Conservation (phyloP, 2,113 vertebrate species). For the Melanotaenia duboulayi region DNA sequence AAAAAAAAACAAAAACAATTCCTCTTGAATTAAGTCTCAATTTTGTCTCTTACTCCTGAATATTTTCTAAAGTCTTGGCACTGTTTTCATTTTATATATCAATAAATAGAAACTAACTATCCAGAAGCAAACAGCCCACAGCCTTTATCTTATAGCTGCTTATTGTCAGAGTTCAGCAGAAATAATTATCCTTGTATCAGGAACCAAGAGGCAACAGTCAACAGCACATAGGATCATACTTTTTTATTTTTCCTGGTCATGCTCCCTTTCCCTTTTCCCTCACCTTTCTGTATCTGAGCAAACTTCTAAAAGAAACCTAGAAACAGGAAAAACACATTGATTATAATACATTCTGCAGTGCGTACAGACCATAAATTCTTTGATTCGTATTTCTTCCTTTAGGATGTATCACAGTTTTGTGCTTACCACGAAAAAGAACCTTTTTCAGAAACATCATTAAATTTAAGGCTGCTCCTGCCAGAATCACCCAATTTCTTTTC, state of each 20-base stretch:
- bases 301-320: neutral
- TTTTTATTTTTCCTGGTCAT: neutral
- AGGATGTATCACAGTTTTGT: too few species aligned
- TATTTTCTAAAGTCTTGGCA: too few species aligned
- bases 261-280: neutral
- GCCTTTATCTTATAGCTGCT: too few species aligned
- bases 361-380: too few species aligned
- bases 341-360: neutral
- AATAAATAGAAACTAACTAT: too few species aligned
- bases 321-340: slow-evolving; percentile 5
- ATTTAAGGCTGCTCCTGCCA: slow-evolving; percentile 15
- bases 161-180: slow-evolving; percentile 16
- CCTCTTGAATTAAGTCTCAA: too few species aligned
- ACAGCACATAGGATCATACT: slow-evolving; percentile 22
- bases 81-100: too few species aligned
- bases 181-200: slow-evolving; percentile 46
- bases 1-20: too few species aligned
- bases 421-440: too few species aligned
- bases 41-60: too few species aligned
- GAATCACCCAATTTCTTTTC: slow-evolving; percentile 32
- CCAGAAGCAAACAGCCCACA: too few species aligned
- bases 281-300: neutral
- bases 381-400: too few species aligned
- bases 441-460: slow-evolving; percentile 34
- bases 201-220: slow-evolving; percentile 45